Evolutionary conservation across 2,113 vertebrate species (phyloP).

Genomic region (Ageneiosus marmoratus): DNA sequence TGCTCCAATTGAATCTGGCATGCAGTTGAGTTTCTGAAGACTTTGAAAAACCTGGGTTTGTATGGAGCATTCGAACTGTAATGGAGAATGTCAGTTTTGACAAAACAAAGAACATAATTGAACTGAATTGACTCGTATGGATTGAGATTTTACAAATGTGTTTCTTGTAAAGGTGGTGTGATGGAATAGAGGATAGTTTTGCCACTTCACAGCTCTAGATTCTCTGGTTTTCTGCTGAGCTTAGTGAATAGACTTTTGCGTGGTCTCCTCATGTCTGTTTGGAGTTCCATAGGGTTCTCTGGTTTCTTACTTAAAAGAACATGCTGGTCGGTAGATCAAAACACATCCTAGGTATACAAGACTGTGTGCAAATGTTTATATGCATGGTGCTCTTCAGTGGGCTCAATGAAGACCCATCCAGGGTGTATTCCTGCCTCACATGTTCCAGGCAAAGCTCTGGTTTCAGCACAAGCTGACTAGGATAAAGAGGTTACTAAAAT

Average conservation of each 20-base stretch:
- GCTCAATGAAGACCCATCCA: neutral
- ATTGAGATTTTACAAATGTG: neutral
- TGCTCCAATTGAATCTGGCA: conserved; percentile 15
- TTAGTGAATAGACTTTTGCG: neutral
- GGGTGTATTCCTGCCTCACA: neutral
- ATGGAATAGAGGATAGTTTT: neutral
- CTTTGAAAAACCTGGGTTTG: conserved; percentile 17
- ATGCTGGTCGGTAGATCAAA: neutral
- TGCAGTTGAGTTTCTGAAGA: conserved; percentile 27
- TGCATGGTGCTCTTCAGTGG: neutral
- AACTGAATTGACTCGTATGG: neutral
- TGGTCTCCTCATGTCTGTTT: neutral
- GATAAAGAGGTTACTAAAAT: neutral
- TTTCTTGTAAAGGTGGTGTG: neutral
- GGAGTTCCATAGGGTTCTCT: neutral
- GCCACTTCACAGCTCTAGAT: neutral
- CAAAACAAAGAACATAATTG: neutral
- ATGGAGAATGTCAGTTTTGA: neutral
- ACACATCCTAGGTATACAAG: neutral
- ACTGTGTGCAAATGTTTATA: neutral
- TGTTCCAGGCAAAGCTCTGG: neutral
- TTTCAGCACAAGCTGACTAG: neutral
- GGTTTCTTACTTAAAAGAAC: neutral
- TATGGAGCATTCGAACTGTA: neutral
- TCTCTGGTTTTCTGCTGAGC: neutral